Evolutionary conservation across 2,888 invertebrate genomes (phyloP).

Genomic region (Rhingia rostrata): DNA sequence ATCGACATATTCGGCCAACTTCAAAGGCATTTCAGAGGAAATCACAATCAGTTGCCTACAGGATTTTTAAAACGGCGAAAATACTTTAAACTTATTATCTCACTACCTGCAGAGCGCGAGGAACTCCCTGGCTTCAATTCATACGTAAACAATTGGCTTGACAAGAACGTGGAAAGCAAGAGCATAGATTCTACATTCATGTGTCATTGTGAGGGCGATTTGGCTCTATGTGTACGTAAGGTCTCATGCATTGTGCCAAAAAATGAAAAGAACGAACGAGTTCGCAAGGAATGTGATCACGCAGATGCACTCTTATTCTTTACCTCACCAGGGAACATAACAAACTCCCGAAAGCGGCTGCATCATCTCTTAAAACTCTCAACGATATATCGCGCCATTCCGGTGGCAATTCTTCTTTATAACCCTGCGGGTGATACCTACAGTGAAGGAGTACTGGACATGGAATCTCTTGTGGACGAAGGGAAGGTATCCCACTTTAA

Average conservation of each 20-base stretch:
- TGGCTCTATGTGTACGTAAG: slow-evolving; percentile 81
- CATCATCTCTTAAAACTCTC: slow-evolving; percentile 77
- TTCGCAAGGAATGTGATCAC: slow-evolving; percentile 77
- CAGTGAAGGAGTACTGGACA: slow-evolving; percentile 56
- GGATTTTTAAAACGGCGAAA: slow-evolving; percentile 76
- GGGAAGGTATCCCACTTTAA: slow-evolving; percentile 82
- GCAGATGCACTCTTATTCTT: slow-evolving; percentile 79
- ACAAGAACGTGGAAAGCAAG: slow-evolving; percentile 57
- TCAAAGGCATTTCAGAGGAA: slow-evolving; percentile 60
- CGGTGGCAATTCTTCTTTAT: slow-evolving; percentile 79
- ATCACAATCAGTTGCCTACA: slow-evolving; percentile 54
- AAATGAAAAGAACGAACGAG: slow-evolving; percentile 77
- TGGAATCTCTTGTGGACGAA: slow-evolving; percentile 80
- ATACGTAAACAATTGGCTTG: slow-evolving; percentile 78
- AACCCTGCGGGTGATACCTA: slow-evolving; percentile 55
- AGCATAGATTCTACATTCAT: slow-evolving; percentile 75
- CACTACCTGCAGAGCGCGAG: slow-evolving; percentile 77
- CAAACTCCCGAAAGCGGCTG: slow-evolving; percentile 77
- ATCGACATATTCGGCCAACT: slow-evolving; percentile 79
- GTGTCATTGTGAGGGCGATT: slow-evolving; percentile 76
- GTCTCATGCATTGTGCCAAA: slow-evolving; percentile 77
- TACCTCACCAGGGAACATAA: slow-evolving; percentile 75
- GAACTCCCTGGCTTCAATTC: slow-evolving; percentile 78
- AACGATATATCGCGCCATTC: slow-evolving; percentile 75
- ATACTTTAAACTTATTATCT: slow-evolving; percentile 79